phyloP scores from a whole-genome alignment of 2,888 invertebrate genomes.

The Abrostola tripartita region DNA sequence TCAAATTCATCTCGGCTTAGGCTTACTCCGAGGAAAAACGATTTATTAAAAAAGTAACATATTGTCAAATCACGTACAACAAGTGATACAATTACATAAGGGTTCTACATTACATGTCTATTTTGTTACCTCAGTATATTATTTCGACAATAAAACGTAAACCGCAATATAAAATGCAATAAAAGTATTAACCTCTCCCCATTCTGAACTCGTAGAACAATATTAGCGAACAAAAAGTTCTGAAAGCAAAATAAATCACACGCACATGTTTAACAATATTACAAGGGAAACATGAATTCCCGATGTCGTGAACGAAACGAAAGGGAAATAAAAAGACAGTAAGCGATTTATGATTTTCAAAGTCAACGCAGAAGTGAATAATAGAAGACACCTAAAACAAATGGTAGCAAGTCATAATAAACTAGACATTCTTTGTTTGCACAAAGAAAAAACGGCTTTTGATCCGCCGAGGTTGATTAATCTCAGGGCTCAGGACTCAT shows the following conservation, averaged over 20 bases:
- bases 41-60: no score
- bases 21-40: no score
- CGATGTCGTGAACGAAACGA: slow-evolving; percentile 22
- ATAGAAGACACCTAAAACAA: slow-evolving; percentile 20
- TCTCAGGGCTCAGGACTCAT: slow-evolving; percentile 34
- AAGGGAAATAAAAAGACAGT: slow-evolving; percentile 33
- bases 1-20: no score
- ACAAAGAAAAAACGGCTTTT: slow-evolving; percentile 33
- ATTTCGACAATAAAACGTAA: not conserved
- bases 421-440: slow-evolving; percentile 33
- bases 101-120: no score
- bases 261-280: slow-evolving; percentile 43
- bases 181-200: slow-evolving; percentile 11
- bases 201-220: slow-evolving; percentile 9
- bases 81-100: no score
- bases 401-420: slow-evolving; percentile 23
- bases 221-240: slow-evolving; percentile 9
- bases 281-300: slow-evolving; percentile 37
- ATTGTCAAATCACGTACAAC: no score
- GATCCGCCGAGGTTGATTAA: slow-evolving; percentile 47
- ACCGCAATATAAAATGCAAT: not conserved
- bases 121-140: not conserved
- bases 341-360: slow-evolving; percentile 48
- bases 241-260: slow-evolving; percentile 38
- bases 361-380: slow-evolving; percentile 34